Percentiles rank a stretch among this genome's conserved stretches.
Evolutionary conservation across 1,140 invertebrate species (phyloP).

Genomic region (Drosophila serrata): DNA sequence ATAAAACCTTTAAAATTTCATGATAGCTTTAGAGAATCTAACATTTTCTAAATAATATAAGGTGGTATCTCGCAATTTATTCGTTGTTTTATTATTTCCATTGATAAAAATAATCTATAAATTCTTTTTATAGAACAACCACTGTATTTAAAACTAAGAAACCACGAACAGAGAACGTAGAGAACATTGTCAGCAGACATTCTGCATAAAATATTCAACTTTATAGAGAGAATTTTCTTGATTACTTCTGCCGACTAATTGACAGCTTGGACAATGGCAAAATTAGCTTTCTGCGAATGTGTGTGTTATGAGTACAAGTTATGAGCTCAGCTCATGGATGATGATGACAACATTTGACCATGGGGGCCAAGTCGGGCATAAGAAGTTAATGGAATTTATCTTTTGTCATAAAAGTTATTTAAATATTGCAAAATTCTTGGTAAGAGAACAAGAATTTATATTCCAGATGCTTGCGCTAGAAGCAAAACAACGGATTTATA

Average conservation of each 20-base stretch:
- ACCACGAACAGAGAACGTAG: neutral
- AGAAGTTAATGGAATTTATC: constrained; percentile 40
- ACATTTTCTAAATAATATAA: neutral
- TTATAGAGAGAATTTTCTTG: constrained; percentile 19
- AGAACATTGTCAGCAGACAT: constrained; percentile 11
- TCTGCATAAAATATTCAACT: constrained; percentile 9
- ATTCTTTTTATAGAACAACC: neutral
- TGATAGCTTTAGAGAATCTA: no score
- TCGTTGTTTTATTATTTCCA: no score
- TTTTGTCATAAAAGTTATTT: constrained; percentile 25
- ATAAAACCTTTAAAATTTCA: neutral
- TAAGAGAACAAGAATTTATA: constrained; percentile 20
- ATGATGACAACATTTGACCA: constrained; percentile 49
- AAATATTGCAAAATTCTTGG: constrained; percentile 14
- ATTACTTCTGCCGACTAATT: constrained; percentile 46
- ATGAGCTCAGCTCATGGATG: constrained; percentile 45
- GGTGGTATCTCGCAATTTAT: no score
- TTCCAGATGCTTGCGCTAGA: constrained; percentile 24
- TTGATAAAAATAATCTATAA: neutral
- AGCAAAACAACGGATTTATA: constrained; percentile 23
- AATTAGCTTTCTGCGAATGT: constrained; percentile 34
- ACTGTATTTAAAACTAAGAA: constrained; percentile 5
- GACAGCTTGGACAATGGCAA: constrained; percentile 35
- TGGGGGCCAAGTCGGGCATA: constrained; percentile 29
- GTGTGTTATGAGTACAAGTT: constrained; percentile 20